Evolutionary conservation across 2,113 vertebrate species (phyloP).

Genomic region (Microcebus jonahi): DNA sequence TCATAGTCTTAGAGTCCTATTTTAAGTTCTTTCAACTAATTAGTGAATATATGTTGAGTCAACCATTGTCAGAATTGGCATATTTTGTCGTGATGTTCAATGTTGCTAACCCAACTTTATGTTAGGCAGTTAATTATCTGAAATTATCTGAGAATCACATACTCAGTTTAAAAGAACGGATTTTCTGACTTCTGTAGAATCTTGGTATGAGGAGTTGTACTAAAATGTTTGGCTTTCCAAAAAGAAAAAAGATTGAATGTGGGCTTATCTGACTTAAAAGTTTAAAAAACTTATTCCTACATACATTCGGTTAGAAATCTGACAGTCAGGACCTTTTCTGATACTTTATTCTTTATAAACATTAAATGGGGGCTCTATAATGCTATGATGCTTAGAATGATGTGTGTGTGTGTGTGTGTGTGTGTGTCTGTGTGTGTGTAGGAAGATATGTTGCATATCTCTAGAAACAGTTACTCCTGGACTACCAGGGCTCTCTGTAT

Average conservation of each 20-base stretch:
- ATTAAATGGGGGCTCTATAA: not conserved
- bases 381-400: not conserved
- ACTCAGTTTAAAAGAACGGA: not conserved
- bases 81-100: not conserved
- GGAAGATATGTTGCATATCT: not conserved
- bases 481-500: not conserved
- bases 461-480: not conserved
- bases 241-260: not conserved
- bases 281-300: not conserved
- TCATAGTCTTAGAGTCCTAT: not conserved
- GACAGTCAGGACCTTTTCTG: not conserved
- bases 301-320: not conserved
- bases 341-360: not conserved
- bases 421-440: too few relatives aligned
- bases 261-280: not conserved
- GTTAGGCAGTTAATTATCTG: not conserved
- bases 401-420: too few relatives aligned
- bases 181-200: not conserved
- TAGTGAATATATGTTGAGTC: not conserved
- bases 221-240: not conserved
- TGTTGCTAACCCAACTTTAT: not conserved
- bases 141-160: not conserved
- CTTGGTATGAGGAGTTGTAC: not conserved
- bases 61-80: not conserved
- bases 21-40: not conserved